Conservation (phyloP, 92 coral and sea anemone genomes). For the Porites divaricata region DNA sequence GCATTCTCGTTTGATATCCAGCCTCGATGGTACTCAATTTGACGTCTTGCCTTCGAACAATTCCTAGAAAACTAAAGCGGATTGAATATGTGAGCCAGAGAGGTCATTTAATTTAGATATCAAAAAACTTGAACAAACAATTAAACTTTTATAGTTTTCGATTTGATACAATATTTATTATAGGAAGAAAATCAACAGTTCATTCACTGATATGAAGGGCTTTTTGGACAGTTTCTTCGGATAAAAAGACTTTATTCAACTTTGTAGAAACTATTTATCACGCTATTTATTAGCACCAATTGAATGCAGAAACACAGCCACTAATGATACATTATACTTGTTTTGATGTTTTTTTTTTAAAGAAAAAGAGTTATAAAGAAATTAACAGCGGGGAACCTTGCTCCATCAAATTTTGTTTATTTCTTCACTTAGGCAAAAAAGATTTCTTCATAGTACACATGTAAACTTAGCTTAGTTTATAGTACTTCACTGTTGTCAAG, state of each 20-base stretch:
- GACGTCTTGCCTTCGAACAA: not conserved
- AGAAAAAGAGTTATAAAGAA: not conserved
- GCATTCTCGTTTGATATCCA: not conserved
- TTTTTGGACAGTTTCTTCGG: not conserved
- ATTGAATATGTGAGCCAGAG: not conserved
- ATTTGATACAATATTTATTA: not conserved
- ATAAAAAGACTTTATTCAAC: not conserved
- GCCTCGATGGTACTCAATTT: not conserved
- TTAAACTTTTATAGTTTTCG: not conserved
- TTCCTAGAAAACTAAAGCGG: too few species aligned
- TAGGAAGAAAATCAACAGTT: not conserved
- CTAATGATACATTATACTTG: too few species aligned
- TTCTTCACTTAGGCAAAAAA: not conserved
- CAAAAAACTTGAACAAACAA: constrained; percentile 2
- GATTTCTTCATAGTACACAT: not conserved
- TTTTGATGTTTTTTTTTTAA: too few species aligned
- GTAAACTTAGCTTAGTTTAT: constrained; percentile 1
- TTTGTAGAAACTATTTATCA: not conserved
- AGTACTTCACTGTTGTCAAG: constrained; percentile 50
- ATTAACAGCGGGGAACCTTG: not conserved
- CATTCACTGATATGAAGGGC: not conserved
- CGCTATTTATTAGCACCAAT: too few species aligned
- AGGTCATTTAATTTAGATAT: not conserved
- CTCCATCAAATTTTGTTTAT: not conserved
- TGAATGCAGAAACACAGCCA: too few species aligned